These are phyloP conservation scores for Brotula barbata DNA, from an alignment of 2,797 vertebrate genomes.

Conservation along the genomic window DNA sequence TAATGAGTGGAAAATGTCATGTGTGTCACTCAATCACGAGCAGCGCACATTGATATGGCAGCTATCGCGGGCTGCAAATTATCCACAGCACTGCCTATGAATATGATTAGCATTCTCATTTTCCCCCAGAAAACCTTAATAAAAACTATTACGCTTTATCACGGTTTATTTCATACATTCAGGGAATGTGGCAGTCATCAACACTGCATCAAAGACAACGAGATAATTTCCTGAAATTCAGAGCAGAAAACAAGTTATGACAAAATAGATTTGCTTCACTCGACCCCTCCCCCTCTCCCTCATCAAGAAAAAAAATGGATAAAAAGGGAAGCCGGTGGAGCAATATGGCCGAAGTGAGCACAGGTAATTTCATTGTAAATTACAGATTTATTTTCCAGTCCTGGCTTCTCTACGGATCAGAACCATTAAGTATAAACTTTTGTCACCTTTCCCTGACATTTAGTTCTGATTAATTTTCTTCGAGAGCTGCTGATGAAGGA, in stretches of 20 bases:
- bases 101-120: conserved; percentile 79
- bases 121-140: conserved; percentile 67
- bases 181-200: conserved; percentile 57
- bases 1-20: conserved; percentile 76
- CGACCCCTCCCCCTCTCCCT: conserved; percentile 12
- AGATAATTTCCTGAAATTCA: conserved; percentile 55
- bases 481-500: conserved; percentile 28
- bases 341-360: conserved; percentile 50
- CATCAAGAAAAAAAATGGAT: conserved; percentile 37
- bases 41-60: conserved; percentile 60
- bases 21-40: conserved; percentile 72
- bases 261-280: conserved; percentile 49
- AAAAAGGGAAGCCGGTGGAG: conserved; percentile 38
- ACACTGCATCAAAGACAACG: conserved; percentile 54
- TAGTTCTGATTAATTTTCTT: conserved; percentile 31
- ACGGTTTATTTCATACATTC: conserved; percentile 56
- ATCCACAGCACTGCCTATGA: conserved; percentile 72
- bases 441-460: conserved; percentile 58
- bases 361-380: conserved; percentile 61
- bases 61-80: conserved; percentile 71
- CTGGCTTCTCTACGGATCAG: conserved; percentile 30
- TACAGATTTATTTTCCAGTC: conserved; percentile 49
- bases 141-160: conserved; percentile 69
- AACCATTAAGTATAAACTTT: conserved; percentile 34
- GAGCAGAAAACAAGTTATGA: conserved; percentile 51